Evolutionary conservation across 1,140 invertebrate genomes (phyloP), one percentile per base, ranked within the genome.

Genomic region (Microplitis demolitor): DNA sequence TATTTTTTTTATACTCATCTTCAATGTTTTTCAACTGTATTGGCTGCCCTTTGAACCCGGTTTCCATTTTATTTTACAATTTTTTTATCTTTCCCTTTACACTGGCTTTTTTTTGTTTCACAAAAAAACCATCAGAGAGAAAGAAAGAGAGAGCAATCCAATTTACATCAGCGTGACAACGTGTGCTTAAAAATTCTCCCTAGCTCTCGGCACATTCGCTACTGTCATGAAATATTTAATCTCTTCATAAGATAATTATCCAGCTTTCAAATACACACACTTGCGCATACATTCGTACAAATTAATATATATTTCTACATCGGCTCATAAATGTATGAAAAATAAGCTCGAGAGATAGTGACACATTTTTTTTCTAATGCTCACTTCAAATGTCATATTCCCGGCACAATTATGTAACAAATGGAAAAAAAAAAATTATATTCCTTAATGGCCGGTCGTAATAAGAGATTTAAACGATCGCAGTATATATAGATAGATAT

Each of bases 1-100:
- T 81, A 76, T 74, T 71, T 63, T 72, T 77, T 76, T 58, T 34
- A 39, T 39, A 39, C 9, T 70, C 56, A 72, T 50, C 45, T 45
- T 16, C 73, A 71, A 51, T 70, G 64, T 35, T 51, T 67, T 37
- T 51, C 62, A 13, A 56, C 14, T 60, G 35, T 60, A 73, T 62
- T 37, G 51, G 33, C 63, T 68, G 34, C 50, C 68, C 63, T 62
- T 54, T 58, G 13, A 51, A 31, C 53, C 14, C 53, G 60, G 9
- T 66, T 60, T 66, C 39, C 63, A 53, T 45, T 56, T 60, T 67
- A 62, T 74, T 67, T 45, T 24, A 24, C 0, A 54, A 56, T 56
- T 73, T 75, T 60, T 39, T 60, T 56, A 54, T 69, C 13, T 67
- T 67, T 67, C 5, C 53, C 50, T n/a, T 13, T 37, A 9, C 16